Base-by-base conservation (phyloP, 2,113 vertebrate species). In the Leptobrachium ailaonicum region DNA sequence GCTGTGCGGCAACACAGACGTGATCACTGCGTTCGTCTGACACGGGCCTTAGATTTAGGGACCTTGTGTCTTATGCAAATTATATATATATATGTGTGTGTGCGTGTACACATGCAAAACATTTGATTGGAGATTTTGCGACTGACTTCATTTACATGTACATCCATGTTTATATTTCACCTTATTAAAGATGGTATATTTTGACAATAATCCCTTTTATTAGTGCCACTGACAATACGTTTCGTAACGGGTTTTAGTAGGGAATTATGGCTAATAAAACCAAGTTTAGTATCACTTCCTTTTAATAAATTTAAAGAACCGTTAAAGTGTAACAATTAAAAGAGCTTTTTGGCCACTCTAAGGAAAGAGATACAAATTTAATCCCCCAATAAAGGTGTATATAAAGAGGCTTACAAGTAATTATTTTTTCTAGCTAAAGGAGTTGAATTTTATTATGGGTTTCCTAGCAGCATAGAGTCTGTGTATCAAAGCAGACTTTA, bases 281-380 rank as follows among this genome's bases (percentile, higher is more conserved):
- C 76, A 70, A 69, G 41, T 69, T 58, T 69, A 62, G 76, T 78
- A 13, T 4, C 62, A 32, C 3, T 64, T 11, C 62, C 6, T 13
- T 64, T 64, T 2, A 13, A 60, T 32, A 64, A 32, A 64, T 4
- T 32, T 20, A 64, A 3, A 20, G 20, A 64, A 64, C 62, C 32
- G 76, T 63, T 71, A 71, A 78, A 78, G 67, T 78, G 76, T 77
- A 66, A 63, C 76, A 78, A 71, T 78, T 70, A 78, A 70, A 67
- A 78, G 43, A 71, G 20, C 62, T 58, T 78, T 70, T 77, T 63
- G 58, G 56, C 75, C 53, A 50, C 60, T 43, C 66, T 11, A 60
- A 32, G 58, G 58, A 53, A 78, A 63, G 54, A 63, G 68, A 43
- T 71, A 6, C 66, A 78, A n/a, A 9, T 12, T 40, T 71, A 78